A percentile compares a stretch with the other conserved stretches of the same genome.
phyloP scores from a whole-genome alignment of 2,888 invertebrate species.

The Melanophora roralis region DNA sequence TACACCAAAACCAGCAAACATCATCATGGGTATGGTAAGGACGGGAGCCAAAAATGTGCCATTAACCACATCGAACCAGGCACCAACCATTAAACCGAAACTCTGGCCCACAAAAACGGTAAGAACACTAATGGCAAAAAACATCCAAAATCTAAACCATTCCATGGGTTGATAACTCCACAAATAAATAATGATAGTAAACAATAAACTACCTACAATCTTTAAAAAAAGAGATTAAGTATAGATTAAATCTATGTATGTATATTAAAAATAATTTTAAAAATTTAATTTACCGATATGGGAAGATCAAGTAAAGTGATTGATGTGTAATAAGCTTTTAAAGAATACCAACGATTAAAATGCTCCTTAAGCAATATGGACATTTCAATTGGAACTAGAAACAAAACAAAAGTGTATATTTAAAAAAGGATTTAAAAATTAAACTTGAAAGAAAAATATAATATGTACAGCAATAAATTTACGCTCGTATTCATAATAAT shows the following conservation, averaged over 20 bases:
- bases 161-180: constrained; percentile 95
- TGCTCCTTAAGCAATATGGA: constrained; percentile 89
- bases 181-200: constrained; percentile 87
- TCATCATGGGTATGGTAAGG: constrained; percentile 94
- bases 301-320: constrained; percentile 88
- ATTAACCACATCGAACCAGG: constrained; percentile 91
- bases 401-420: background rate
- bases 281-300: constrained; percentile 81
- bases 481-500: too few species aligned
- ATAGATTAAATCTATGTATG: background rate
- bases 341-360: constrained; percentile 92
- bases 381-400: constrained; percentile 85
- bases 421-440: too few species aligned
- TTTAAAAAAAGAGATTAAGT: constrained; percentile 68
- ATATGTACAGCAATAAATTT: too few species aligned
- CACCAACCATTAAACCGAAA: constrained; percentile 93
- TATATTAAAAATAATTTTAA: background rate
- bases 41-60: constrained; percentile 97
- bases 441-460: too few species aligned
- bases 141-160: constrained; percentile 87
- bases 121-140: constrained; percentile 87
- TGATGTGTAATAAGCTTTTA: constrained; percentile 88
- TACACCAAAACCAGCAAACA: constrained; percentile 98
- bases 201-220: constrained; percentile 84
- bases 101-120: constrained; percentile 94